A percentile compares a stretch with the other conserved stretches of the same genome.
Evolutionary conservation across 2,797 vertebrate species (phyloP).

Genomic region (Channallabes apus): DNA sequence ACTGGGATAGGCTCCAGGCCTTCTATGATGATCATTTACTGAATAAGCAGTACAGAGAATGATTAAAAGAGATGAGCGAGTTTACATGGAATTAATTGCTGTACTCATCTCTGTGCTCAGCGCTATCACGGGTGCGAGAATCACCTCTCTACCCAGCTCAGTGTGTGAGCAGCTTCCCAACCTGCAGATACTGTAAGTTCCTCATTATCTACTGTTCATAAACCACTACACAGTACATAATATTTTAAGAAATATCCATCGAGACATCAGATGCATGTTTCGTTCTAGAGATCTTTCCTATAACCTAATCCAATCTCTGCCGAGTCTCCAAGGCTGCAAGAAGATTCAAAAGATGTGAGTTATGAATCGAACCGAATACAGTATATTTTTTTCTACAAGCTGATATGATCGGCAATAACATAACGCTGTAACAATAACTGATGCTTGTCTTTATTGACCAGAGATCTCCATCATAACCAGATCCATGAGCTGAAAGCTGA

Average conservation of each 20-base stretch:
- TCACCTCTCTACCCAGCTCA: conserved; percentile 80
- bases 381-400: background rate
- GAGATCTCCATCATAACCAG: conserved; percentile 89
- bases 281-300: conserved; percentile 86
- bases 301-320: conserved; percentile 84
- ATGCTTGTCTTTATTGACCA: conserved; percentile 57
- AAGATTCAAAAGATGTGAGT: conserved; percentile 91
- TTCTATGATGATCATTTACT: no score
- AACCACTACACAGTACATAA: background rate
- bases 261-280: background rate
- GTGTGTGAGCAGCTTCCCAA: conserved; percentile 87
- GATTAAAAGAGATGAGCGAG: no score
- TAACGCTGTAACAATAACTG: background rate
- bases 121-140: conserved; percentile 88
- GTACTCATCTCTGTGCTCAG: conserved; percentile 65
- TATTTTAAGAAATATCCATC: background rate
- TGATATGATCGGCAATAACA: background rate
- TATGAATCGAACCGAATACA: background rate
- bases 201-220: background rate
- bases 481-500: conserved; percentile 81
- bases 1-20: no score
- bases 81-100: background rate
- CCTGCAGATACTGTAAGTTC: conserved; percentile 89
- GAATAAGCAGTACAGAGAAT: background rate
- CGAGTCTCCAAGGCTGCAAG: conserved; percentile 83